Percentiles rank a stretch among this genome's conserved stretches.
Evolutionary conservation across 1,140 invertebrate species (phyloP).

Genomic region (Aphis gossypii): DNA sequence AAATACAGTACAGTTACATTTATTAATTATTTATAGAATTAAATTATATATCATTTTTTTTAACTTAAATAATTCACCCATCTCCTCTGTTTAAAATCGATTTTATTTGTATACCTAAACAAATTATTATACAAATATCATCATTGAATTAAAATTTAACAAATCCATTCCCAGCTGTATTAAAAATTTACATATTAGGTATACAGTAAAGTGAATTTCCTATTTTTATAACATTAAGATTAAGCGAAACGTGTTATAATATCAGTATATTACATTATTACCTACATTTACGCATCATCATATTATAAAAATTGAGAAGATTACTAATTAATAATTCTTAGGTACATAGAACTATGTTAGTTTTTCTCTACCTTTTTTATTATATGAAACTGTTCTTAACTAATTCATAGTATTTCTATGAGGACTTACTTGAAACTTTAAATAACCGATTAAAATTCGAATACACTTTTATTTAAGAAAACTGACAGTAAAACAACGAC

Average conservation of each 20-base stretch:
- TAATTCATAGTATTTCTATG: background rate
- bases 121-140: too few relatives aligned
- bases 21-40: too few relatives aligned
- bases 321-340: background rate
- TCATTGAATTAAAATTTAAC: too few relatives aligned
- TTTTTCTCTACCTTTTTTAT: background rate
- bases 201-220: background rate
- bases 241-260: background rate
- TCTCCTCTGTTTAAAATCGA: too few relatives aligned
- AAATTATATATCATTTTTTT: background rate
- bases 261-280: too few relatives aligned
- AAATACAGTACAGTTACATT: too few relatives aligned
- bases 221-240: background rate
- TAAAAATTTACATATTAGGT: background rate
- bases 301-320: background rate
- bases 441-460: background rate
- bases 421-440: background rate
- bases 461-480: background rate
- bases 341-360: background rate
- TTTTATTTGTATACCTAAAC: too few relatives aligned
- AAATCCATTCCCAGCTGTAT: too few relatives aligned
- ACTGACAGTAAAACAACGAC: background rate
- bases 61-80: background rate
- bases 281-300: background rate
- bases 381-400: background rate